A percentile compares a stretch with the other conserved stretches of the same genome.
Evolutionary conservation across 2,113 vertebrate genomes (phyloP).

Genomic region (Oryzias curvinotus): DNA sequence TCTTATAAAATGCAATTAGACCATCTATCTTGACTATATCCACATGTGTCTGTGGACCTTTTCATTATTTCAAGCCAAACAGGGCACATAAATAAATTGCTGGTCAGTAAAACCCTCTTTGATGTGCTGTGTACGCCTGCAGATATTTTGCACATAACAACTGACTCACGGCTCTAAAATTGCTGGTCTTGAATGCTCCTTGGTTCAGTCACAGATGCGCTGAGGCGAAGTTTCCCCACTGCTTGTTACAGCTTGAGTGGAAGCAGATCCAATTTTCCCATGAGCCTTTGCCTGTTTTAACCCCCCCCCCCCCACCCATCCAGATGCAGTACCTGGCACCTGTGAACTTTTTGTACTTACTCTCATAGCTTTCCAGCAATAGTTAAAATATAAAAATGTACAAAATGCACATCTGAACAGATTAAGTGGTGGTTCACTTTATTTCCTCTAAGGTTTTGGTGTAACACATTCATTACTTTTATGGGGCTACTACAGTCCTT

Average conservation of each 20-base stretch:
- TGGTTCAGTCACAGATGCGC: slow-evolving; percentile 64
- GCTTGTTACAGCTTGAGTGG: slow-evolving; percentile 78
- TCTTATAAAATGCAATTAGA: not conserved
- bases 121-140: slow-evolving; percentile 47
- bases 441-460: slow-evolving; percentile 25
- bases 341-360: slow-evolving; percentile 73
- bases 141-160: slow-evolving; percentile 58
- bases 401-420: slow-evolving; percentile 20
- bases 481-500: slow-evolving; percentile 27
- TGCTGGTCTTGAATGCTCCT: slow-evolving; percentile 60
- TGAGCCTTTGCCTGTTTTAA: slow-evolving; percentile 73
- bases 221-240: slow-evolving; percentile 69
- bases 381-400: slow-evolving; percentile 24
- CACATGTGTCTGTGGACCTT: slow-evolving; percentile 15
- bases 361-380: slow-evolving; percentile 28
- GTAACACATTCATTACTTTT: slow-evolving; percentile 39
- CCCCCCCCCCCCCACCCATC: slow-evolving; percentile 50
- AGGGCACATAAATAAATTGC: slow-evolving; percentile 15
- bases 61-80: slow-evolving; percentile 19
- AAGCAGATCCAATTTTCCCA: slow-evolving; percentile 78
- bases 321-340: slow-evolving; percentile 78
- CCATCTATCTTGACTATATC: not conserved
- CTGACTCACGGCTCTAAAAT: slow-evolving; percentile 62
- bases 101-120: slow-evolving; percentile 31
- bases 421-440: slow-evolving; percentile 16